These are phyloP conservation scores for Leptinotarsa texana DNA, from an alignment of 1,140 invertebrate genomes.

Conservation along the genomic window DNA sequence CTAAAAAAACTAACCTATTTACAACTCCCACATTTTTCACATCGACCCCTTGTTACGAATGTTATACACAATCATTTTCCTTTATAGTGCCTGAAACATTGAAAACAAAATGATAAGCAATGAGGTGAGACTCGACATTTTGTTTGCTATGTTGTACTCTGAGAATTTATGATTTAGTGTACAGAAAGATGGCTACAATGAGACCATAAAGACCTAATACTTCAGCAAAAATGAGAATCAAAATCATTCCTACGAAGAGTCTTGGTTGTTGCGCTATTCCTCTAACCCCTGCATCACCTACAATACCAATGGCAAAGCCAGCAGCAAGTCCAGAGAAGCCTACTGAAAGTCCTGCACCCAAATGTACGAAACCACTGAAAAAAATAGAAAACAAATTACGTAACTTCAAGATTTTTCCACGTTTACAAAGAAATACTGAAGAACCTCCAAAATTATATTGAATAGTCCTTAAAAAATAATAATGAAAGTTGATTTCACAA, in stretches of 20 bases:
- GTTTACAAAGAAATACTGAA: no score
- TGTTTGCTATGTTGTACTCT: slow-evolving; percentile 10
- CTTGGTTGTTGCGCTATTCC: slow-evolving; percentile 98
- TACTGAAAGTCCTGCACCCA: slow-evolving; percentile 95
- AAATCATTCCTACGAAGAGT: slow-evolving; percentile 99
- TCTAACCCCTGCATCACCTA: slow-evolving; percentile 97
- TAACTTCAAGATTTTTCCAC: no score
- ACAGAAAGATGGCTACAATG: slow-evolving; percentile 98
- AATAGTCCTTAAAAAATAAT: no score
- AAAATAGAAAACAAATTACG: slow-evolving; percentile 37
- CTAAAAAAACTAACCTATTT: slow-evolving; percentile 41
- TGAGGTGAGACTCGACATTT: slow-evolving; percentile 18
- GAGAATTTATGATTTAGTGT: slow-evolving; percentile 68
- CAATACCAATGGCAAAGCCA: slow-evolving; percentile 98
- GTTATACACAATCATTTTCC: slow-evolving; percentile 42
- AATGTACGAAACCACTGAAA: slow-evolving; percentile 92
- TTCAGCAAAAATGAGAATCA: slow-evolving; percentile 99
- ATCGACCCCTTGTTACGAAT: slow-evolving; percentile 33
- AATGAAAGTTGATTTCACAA: no score
- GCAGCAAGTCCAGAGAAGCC: slow-evolving; percentile 97
- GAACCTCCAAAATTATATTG: no score
- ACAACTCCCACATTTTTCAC: slow-evolving; percentile 34
- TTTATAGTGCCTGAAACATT: slow-evolving; percentile 34
- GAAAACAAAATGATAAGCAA: slow-evolving; percentile 33
- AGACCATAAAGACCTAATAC: slow-evolving; percentile 99